These are phyloP conservation scores for Caenorhabditis angaria DNA, from an alignment of 2,888 invertebrate genomes.

Conservation along the genomic window DNA sequence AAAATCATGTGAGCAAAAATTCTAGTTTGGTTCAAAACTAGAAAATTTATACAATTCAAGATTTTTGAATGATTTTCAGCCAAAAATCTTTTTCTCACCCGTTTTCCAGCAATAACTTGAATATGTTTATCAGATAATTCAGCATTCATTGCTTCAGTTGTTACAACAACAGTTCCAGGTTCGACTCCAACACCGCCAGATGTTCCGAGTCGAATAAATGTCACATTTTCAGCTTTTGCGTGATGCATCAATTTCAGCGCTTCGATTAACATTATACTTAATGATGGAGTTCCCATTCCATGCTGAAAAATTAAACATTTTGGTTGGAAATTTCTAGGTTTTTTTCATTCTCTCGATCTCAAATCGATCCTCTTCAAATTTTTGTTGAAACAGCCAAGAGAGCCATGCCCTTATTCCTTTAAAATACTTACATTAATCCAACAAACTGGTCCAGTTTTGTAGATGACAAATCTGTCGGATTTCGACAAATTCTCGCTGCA, in stretches of 20 bases:
- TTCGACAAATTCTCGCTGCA: conserved; percentile 71
- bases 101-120: conserved; percentile 81
- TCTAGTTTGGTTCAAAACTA: too few species aligned
- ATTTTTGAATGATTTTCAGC: too few species aligned
- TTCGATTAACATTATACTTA: conserved; percentile 93
- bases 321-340: too few species aligned
- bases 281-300: conserved; percentile 96
- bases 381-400: neutral
- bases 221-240: conserved; percentile 81
- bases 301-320: too few species aligned
- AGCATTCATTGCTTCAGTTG: conserved; percentile 90
- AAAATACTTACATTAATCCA: conserved; percentile 73
- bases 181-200: conserved; percentile 75
- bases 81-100: conserved; percentile 77
- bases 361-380: too few species aligned
- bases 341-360: too few species aligned
- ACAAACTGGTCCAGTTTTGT: conserved; percentile 74
- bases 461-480: conserved; percentile 74
- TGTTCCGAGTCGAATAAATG: conserved; percentile 89
- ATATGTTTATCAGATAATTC: conserved; percentile 79
- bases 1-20: too few species aligned
- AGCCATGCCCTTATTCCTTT: neutral
- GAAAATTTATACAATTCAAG: too few species aligned
- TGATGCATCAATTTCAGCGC: conserved; percentile 94
- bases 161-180: conserved; percentile 87